phyloP scores from a whole-genome alignment of 1,140 invertebrate genomes.

The Pachyrhynchus sulphureomaculatus region DNA sequence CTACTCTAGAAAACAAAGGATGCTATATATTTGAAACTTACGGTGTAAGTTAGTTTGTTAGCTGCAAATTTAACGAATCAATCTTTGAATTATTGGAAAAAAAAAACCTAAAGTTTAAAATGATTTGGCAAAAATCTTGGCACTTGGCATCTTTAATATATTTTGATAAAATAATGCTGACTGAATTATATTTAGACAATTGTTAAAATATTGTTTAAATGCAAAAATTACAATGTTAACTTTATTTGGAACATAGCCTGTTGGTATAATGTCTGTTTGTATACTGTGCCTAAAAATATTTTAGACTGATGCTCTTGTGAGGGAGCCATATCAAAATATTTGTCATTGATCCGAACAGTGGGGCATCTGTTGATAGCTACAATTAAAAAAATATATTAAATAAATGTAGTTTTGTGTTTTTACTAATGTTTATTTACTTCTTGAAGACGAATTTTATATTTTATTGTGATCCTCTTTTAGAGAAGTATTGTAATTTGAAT shows the following conservation, averaged over 20 bases:
- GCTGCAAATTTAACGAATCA: too few species aligned
- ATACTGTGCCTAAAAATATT: conserved; percentile 48
- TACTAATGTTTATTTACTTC: background rate
- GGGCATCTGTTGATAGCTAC: conserved; percentile 49
- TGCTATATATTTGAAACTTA: too few species aligned
- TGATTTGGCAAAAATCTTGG: too few species aligned
- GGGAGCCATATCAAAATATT: conserved; percentile 36
- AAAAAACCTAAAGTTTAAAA: too few species aligned
- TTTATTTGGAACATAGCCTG: conserved; percentile 37
- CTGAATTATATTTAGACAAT: background rate
- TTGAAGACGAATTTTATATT: too few species aligned
- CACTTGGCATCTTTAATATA: background rate
- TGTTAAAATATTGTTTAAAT: background rate
- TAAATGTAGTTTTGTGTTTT: background rate
- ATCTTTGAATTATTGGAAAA: too few species aligned
- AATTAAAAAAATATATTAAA: conserved; percentile 27
- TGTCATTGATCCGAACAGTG: conserved; percentile 50
- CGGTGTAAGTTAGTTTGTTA: too few species aligned
- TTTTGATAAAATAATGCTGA: background rate
- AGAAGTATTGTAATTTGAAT: too few species aligned
- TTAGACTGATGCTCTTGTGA: conserved; percentile 43
- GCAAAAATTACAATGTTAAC: conserved; percentile 3
- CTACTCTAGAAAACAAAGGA: too few species aligned
- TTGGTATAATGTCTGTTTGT: conserved; percentile 39
- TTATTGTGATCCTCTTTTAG: too few species aligned